phyloP scores from a whole-genome alignment of 2,797 vertebrate species.

The Hephaestus fuliginosus region DNA sequence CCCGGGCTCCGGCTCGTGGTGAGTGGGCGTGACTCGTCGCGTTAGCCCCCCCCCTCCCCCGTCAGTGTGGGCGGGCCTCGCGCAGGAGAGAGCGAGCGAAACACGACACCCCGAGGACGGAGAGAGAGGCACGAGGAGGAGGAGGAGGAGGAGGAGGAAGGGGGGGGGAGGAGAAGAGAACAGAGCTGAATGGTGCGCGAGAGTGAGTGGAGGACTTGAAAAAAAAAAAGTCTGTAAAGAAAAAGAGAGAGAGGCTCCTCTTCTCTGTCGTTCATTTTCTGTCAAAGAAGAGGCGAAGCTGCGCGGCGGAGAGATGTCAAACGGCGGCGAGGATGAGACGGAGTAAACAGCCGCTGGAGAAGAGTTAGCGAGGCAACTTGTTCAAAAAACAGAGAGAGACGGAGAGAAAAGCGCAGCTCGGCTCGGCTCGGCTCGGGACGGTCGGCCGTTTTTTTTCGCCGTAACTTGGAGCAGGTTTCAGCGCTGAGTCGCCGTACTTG shows the following conservation, averaged over 20 bases:
- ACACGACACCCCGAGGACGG: constrained; percentile 86
- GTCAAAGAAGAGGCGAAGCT: constrained; percentile 65
- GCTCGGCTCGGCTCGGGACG: constrained; percentile 66
- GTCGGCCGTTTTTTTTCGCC: constrained; percentile 52
- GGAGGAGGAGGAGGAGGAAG: no score
- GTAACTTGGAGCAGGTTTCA: constrained; percentile 61
- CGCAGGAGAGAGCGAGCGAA: constrained; percentile 81
- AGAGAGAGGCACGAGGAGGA: constrained; percentile 64
- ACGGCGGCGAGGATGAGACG: constrained; percentile 77
- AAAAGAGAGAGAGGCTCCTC: constrained; percentile 68
- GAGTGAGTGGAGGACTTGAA: constrained; percentile 77
- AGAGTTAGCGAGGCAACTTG: constrained; percentile 76
- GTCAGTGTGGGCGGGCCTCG: constrained; percentile 85
- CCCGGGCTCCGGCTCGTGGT: constrained; percentile 78
- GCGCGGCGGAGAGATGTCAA: constrained; percentile 72
- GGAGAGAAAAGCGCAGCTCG: constrained; percentile 12
- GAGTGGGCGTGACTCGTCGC: constrained; percentile 86
- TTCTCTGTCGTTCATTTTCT: constrained; percentile 58
- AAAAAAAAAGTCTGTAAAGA: constrained; percentile 78
- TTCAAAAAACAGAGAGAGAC: constrained; percentile 24
- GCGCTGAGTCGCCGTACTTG: constrained; percentile 20
- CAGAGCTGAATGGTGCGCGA: constrained; percentile 74
- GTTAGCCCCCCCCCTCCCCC: constrained; percentile 63
- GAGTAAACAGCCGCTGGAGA: constrained; percentile 74
- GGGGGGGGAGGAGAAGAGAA: constrained; percentile 66